Evolutionary conservation across 2,888 invertebrate genomes (phyloP), one percentile per base, ranked within the genome.

Genomic region (Scaptomyza parva): DNA sequence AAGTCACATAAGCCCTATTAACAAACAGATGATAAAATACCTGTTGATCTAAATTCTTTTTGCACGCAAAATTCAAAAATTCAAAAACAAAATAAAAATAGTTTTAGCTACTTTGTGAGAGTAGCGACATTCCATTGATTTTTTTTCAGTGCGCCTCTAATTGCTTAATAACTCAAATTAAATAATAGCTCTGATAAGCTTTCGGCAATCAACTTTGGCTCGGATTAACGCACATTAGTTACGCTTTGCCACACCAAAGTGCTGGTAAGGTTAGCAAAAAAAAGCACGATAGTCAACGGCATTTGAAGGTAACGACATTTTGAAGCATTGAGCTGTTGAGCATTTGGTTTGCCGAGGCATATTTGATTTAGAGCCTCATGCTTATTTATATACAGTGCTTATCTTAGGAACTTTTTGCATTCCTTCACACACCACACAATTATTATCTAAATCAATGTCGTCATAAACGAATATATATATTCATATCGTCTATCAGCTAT

Each of bases 391-490:
- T 11, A 58, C 33, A 40, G 0, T 7, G 48, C 68, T 75, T 78
- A 82, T 82, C 86, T 39, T 18, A 22, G 14, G 39, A 59, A 51
- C 24, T 55, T 64, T 53, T 24, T 14, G 52, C 86, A 79, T 86
- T 76, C 79, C 73, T 51, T 52, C 18, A 35, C 12, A 20, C 3
- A 41, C 30, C 41, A 22, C n/a, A 39, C 64, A 75, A 51, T 64
- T 62, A 39, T 61, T 50, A 67, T 64, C 54, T 51, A 63, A 68
- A 59, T 65, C 58, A 80, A 80, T 84, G 81, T 66, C 84, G 84
- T 82, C 82, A 82, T 77, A 69, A 60, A 60, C 33, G 50, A 58
- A 65, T 62, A 57, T 55, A 48, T 37, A 63, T 47, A 59, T 54
- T 63, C 30, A 51, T 37, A 45, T 39, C 58, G 52, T 47, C 58